Base-by-base conservation (phyloP, 2,797 vertebrate genomes). In the Eulemur mongoz region DNA sequence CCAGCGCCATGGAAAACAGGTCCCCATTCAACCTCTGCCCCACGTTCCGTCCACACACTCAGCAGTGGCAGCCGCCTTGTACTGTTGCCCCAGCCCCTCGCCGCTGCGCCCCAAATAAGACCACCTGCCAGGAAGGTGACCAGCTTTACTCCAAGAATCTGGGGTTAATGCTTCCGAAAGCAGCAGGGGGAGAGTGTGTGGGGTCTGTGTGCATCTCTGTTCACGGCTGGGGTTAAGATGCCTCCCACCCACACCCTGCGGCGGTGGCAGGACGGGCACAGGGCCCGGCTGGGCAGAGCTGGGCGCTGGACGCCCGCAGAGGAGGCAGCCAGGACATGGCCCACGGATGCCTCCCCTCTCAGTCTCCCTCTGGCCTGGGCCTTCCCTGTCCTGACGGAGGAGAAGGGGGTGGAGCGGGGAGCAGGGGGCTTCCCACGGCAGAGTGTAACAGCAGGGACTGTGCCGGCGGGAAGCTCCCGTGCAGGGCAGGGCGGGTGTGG, bases 141-240 rank as follows among this genome's bases (percentile, higher is more conserved):
- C 23, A 75, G 72, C 52, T 75, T 43, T n/a, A 50, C 2, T 48
- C 69, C 27, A 81, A 17, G 35, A 35, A 52, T 23, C 4, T 11
- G 35, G 23, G 23, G 54, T 54, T 1, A 30, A 32, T 3, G 10
- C 61, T 70, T 52, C 54, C 14, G 38, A 59, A 32, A 52, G 35
- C 40, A 54, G 70, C 0, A 5, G 54, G 35, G 14, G 3, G 22
- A 48, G 32, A 48, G 50, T 8, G 50, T 15, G 35, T 18, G 27
- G n/a, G 83, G 61, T 20, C 20, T 3, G 45, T 2, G n/a, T 1
- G 25, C n/a, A 0, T 32, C 35, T 45, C 48, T 18, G 38, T 22
- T 17, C 70, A 18, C 0, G 10, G 7, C 32, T 9, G 20, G 5
- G 30, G 22, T 7, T 5, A 23, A 0, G 10, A 10, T 1, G 18